phyloP scores from a whole-genome alignment of 2,888 invertebrate genomes.

The Boloria selene region DNA sequence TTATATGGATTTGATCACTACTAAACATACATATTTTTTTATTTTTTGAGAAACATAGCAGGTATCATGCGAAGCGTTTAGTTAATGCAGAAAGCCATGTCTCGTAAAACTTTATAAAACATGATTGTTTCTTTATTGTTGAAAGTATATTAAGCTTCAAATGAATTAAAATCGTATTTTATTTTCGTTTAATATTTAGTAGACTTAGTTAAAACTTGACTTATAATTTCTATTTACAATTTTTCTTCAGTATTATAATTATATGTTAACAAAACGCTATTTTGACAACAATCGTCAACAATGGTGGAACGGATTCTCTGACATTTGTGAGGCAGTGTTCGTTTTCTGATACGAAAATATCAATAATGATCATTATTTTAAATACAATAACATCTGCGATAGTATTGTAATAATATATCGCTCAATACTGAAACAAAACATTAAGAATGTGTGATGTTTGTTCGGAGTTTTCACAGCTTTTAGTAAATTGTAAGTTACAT shows the following conservation, averaged over 20 bases:
- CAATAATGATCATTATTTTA: slow-evolving; percentile 76
- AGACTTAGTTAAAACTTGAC: too few relatives aligned
- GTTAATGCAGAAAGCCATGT: too few relatives aligned
- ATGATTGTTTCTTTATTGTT: too few relatives aligned
- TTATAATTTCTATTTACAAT: not conserved
- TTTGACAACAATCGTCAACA: slow-evolving; percentile 81
- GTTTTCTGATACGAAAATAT: slow-evolving; percentile 77
- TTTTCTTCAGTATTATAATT: not conserved
- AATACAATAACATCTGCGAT: slow-evolving; percentile 64
- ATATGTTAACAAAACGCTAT: slow-evolving; percentile 57
- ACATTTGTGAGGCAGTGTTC: slow-evolving; percentile 75
- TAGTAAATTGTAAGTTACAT: slow-evolving; percentile 85
- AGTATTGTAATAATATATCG: slow-evolving; percentile 75
- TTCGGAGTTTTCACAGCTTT: slow-evolving; percentile 95
- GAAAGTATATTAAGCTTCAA: too few relatives aligned
- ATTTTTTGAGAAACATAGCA: too few relatives aligned
- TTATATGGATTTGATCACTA: too few relatives aligned
- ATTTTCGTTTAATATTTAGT: too few relatives aligned
- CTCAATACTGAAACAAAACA: slow-evolving; percentile 77
- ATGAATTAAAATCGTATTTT: too few relatives aligned
- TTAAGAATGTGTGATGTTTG: slow-evolving; percentile 93
- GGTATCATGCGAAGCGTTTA: too few relatives aligned
- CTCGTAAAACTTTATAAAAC: too few relatives aligned
- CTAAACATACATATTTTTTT: too few relatives aligned
- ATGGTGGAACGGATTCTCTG: slow-evolving; percentile 79